These are phyloP conservation scores for Solenopsis invicta DNA, from an alignment of 1,140 invertebrate genomes.

Conservation along the genomic window DNA sequence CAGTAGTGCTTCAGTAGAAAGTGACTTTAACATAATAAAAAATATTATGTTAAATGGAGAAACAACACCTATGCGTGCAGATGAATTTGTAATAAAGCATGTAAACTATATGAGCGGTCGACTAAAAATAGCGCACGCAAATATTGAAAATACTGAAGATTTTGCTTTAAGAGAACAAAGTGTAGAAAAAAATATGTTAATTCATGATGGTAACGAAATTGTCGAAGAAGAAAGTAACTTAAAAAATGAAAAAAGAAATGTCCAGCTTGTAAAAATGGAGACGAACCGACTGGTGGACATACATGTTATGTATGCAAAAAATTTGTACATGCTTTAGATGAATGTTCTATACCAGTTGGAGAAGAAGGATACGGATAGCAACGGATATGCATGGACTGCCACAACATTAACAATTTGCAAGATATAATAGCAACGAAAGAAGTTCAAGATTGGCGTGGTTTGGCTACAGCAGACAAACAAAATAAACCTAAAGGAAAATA, in stretches of 20 bases:
- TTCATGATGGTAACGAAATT: too few relatives aligned
- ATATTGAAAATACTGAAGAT: too few relatives aligned
- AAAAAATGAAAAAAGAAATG: too few relatives aligned
- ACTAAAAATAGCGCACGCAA: too few relatives aligned
- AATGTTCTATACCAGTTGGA: background rate
- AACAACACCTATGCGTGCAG: too few relatives aligned
- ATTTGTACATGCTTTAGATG: background rate
- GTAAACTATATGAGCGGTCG: too few relatives aligned
- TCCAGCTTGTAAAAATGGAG: too few relatives aligned
- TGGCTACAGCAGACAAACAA: background rate
- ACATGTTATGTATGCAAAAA: too few relatives aligned
- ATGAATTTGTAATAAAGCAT: too few relatives aligned
- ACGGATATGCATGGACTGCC: background rate
- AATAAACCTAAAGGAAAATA: background rate
- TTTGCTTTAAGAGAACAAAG: too few relatives aligned
- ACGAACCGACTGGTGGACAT: too few relatives aligned
- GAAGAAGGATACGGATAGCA: background rate
- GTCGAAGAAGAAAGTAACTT: too few relatives aligned
- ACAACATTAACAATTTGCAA: background rate
- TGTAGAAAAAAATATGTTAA: background rate
- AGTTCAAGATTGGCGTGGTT: background rate
- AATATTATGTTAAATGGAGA: background rate
- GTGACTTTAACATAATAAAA: constrained; percentile 19
- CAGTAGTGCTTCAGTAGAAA: background rate
- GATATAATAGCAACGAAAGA: background rate